phyloP scores from a whole-genome alignment of 2,888 invertebrate species.

The Crossocerus cetratus region DNA sequence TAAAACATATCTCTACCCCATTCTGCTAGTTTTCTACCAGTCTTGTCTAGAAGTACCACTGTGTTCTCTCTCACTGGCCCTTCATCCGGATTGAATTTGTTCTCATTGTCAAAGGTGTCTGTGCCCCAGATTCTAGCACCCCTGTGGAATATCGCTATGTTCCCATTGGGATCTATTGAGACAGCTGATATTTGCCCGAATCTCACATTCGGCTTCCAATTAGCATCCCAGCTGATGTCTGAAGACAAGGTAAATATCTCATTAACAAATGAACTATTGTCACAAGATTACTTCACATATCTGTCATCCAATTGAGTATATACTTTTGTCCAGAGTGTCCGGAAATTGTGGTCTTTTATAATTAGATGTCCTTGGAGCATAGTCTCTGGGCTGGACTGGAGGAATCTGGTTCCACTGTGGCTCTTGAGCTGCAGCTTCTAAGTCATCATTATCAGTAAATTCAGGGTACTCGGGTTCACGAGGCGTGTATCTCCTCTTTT shows the following conservation, averaged over 20 bases:
- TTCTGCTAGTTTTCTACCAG: constrained; percentile 81
- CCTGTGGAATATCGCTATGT: constrained; percentile 90
- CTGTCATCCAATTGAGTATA: constrained; percentile 25
- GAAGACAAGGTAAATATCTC: constrained; percentile 11
- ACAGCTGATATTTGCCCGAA: constrained; percentile 91
- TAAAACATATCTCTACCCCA: constrained; percentile 89
- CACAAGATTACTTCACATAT: neutral
- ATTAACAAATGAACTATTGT: neutral
- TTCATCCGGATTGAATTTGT: constrained; percentile 78
- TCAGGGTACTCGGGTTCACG: constrained; percentile 59
- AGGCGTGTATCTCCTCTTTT: constrained; percentile 53
- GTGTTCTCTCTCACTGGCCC: constrained; percentile 83
- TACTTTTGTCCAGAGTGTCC: constrained; percentile 64
- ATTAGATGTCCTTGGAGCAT: constrained; percentile 12
- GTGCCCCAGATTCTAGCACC: constrained; percentile 83
- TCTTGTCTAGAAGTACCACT: constrained; percentile 81
- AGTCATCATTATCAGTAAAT: constrained; percentile 63
- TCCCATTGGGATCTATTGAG: constrained; percentile 85
- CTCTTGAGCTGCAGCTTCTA: constrained; percentile 51
- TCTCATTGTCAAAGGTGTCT: constrained; percentile 80
- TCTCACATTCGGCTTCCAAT: constrained; percentile 59
- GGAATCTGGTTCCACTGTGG: constrained; percentile 48
- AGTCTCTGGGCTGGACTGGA: constrained; percentile 28
- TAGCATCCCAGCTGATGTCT: constrained; percentile 62
- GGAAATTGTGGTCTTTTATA: constrained; percentile 24